Conservation (phyloP, 2,113 vertebrate species). For the Syngnathus typhle region DNA sequence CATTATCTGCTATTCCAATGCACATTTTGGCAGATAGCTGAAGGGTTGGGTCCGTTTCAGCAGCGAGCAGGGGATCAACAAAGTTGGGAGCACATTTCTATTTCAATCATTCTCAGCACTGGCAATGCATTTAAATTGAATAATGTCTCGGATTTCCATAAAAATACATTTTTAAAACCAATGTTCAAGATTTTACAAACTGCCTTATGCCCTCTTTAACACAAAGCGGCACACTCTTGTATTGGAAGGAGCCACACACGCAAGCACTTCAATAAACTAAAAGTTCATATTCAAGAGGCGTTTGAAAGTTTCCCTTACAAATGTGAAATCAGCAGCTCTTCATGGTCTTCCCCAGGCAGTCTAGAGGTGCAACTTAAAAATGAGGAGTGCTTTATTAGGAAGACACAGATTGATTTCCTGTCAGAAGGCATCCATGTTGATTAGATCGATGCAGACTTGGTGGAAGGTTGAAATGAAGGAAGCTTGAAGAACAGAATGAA, state of each 20-base stretch:
- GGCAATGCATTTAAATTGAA: neutral
- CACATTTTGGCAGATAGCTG: neutral
- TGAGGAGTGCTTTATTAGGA: constrained; percentile 70
- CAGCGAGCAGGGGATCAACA: too few relatives aligned
- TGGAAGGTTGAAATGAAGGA: constrained; percentile 36
- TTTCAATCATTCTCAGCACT: neutral
- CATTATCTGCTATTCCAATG: constrained; percentile 9
- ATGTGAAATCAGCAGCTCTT: constrained; percentile 12
- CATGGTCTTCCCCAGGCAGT: constrained; percentile 12
- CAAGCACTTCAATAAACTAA: neutral
- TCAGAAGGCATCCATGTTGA: constrained; percentile 47
- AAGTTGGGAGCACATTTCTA: neutral
- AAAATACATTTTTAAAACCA: neutral
- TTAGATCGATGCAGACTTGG: constrained; percentile 59
- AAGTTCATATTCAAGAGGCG: neutral
- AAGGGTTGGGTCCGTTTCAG: neutral
- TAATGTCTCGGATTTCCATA: neutral
- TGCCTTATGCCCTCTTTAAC: neutral
- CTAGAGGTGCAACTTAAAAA: constrained; percentile 37
- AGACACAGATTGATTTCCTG: constrained; percentile 70
- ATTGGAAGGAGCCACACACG: neutral
- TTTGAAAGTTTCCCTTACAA: neutral
- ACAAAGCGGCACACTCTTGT: neutral
- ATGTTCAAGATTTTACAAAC: neutral
- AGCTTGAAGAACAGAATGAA: constrained; percentile 33